phyloP scores from a whole-genome alignment of 2,113 vertebrate genomes.

The Bambusicola thoracicus region DNA sequence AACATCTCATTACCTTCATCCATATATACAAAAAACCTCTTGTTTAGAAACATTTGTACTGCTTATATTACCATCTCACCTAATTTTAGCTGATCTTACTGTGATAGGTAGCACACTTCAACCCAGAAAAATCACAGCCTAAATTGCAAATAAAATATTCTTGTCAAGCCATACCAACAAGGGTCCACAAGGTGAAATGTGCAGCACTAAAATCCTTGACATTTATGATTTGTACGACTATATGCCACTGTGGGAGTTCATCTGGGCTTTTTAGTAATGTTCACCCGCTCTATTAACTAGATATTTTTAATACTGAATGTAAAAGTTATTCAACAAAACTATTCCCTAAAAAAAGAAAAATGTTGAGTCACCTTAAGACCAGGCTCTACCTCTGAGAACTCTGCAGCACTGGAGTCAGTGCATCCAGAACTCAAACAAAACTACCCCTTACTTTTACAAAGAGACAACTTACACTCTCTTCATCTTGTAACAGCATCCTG shows the following conservation, averaged over 20 bases:
- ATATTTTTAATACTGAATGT: neutral
- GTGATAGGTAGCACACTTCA: neutral
- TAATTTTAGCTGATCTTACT: neutral
- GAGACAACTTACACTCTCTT: neutral
- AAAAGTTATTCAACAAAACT: neutral
- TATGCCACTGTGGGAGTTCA: neutral
- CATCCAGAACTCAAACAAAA: neutral
- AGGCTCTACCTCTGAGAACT: neutral
- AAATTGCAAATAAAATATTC: conserved; percentile 8
- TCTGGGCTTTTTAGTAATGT: neutral
- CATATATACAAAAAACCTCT: neutral
- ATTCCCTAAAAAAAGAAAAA: neutral
- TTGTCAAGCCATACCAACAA: neutral
- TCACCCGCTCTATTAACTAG: neutral
- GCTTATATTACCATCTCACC: neutral
- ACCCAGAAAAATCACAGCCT: neutral
- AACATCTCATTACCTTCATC: neutral
- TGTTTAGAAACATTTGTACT: neutral
- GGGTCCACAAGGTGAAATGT: neutral
- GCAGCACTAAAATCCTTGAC: conserved; percentile 29
- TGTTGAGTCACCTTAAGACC: neutral
- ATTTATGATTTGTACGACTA: conserved; percentile 30
- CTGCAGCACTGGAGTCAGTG: neutral
- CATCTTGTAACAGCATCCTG: neutral
- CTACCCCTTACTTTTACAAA: neutral